Evolutionary conservation across 2,797 vertebrate species (phyloP).

Genomic region (Peromyscus aztecus): DNA sequence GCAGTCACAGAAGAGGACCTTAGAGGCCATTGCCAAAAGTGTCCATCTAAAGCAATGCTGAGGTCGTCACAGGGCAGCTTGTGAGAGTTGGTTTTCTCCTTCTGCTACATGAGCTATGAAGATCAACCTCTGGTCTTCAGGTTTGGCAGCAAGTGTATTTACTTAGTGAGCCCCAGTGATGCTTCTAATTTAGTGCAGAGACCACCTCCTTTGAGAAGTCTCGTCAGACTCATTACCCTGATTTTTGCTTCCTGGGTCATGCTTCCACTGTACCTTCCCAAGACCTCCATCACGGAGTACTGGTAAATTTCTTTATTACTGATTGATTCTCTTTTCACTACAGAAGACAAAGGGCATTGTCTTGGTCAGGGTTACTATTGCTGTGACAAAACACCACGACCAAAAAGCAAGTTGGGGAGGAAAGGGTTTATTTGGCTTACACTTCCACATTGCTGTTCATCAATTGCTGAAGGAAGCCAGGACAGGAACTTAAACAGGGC

Average conservation of each 20-base stretch:
- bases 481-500: too few species aligned
- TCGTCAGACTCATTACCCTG: neutral
- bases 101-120: neutral
- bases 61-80: neutral
- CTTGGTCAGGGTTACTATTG: too few species aligned
- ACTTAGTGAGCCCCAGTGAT: neutral
- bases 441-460: too few species aligned
- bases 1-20: neutral
- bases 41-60: neutral
- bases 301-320: neutral
- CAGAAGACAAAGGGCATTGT: too few species aligned
- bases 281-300: neutral
- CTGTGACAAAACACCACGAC: too few species aligned
- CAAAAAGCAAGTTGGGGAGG: too few species aligned
- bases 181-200: neutral
- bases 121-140: neutral
- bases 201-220: neutral
- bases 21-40: neutral
- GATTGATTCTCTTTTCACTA: too few species aligned
- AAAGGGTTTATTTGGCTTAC: too few species aligned
- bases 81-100: neutral
- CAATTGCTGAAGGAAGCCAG: too few species aligned
- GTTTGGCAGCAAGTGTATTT: neutral
- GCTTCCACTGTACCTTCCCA: neutral
- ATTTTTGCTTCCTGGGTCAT: neutral